Percentiles rank a stretch among this genome's conserved stretches.
These are phyloP conservation scores for Scaptomyza hsui DNA, from an alignment of 1,140 invertebrate genomes.

Conservation along the genomic window DNA sequence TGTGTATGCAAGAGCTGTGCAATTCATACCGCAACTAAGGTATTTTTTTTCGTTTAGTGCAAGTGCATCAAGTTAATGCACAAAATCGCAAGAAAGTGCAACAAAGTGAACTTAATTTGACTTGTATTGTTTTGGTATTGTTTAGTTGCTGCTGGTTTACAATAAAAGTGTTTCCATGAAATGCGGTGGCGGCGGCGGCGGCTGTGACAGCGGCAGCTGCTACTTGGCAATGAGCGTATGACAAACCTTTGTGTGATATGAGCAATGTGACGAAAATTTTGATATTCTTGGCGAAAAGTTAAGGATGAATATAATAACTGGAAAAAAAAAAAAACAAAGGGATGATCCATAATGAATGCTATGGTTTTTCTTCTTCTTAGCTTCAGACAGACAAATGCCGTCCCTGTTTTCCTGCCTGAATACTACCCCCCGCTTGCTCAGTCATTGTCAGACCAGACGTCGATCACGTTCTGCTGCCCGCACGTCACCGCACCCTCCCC, in stretches of 20 bases:
- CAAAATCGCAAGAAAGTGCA: constrained; percentile 12
- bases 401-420: neutral
- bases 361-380: constrained; percentile 3
- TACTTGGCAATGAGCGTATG: constrained; percentile 36
- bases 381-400: neutral
- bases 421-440: constrained; percentile 3
- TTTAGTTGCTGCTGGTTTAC: constrained; percentile 6
- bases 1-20: constrained; percentile 77
- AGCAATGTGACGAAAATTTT: constrained; percentile 37
- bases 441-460: constrained; percentile 22
- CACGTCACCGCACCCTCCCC: constrained; percentile 21
- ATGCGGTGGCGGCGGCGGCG: constrained; percentile 20
- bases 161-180: constrained; percentile 33
- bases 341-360: constrained; percentile 12
- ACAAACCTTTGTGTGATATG: constrained; percentile 38
- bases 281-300: constrained; percentile 26
- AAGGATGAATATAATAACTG: constrained; percentile 4
- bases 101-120: constrained; percentile 13
- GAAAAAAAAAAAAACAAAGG: constrained; percentile 4
- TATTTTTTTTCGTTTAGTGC: constrained; percentile 31
- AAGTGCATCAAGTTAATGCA: constrained; percentile 24
- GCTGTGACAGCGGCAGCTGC: constrained; percentile 6
- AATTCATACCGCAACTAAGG: constrained; percentile 62
- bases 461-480: constrained; percentile 32
- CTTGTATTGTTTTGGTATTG: constrained; percentile 11